These are phyloP conservation scores for Brachyalestes nurse DNA, from an alignment of 2,797 vertebrate genomes.

Conservation along the genomic window DNA sequence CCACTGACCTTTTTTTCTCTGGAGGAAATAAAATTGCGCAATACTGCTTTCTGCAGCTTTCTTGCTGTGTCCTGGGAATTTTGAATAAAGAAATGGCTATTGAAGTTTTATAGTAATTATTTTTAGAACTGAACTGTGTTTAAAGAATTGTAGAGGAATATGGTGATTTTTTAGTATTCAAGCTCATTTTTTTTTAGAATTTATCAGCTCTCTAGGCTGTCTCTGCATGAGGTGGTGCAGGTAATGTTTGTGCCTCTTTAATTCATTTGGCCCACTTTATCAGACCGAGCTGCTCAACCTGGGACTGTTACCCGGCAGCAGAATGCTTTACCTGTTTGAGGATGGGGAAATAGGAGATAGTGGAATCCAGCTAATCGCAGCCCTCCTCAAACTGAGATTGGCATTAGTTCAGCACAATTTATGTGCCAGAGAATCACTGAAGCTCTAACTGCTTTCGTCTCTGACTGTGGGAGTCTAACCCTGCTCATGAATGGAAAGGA, in stretches of 20 bases:
- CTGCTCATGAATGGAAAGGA: slow-evolving; percentile 29
- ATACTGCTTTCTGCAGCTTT: background rate
- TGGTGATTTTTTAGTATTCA: slow-evolving; percentile 16
- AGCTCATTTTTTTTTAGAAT: slow-evolving; percentile 34
- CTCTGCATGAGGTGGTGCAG: slow-evolving; percentile 36
- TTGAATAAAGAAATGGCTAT: background rate
- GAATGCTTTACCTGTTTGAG: slow-evolving; percentile 38
- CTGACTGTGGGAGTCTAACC: slow-evolving; percentile 35
- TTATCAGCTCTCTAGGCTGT: slow-evolving; percentile 28
- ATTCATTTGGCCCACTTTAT: slow-evolving; percentile 40
- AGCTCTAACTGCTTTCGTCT: slow-evolving; percentile 24
- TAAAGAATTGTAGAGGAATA: background rate
- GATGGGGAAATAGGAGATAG: slow-evolving; percentile 37
- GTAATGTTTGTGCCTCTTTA: slow-evolving; percentile 39
- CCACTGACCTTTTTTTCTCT: slow-evolving; percentile 7
- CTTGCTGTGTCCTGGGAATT: background rate
- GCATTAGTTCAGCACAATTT: slow-evolving; percentile 42
- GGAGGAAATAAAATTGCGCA: background rate
- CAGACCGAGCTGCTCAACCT: background rate
- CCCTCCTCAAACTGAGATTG: slow-evolving; percentile 51
- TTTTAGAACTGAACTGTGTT: background rate
- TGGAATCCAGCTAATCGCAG: background rate
- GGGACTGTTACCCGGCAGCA: slow-evolving; percentile 24
- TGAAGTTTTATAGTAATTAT: too few species aligned
- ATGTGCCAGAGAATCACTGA: slow-evolving; percentile 30